A percentile compares a stretch with the other conserved stretches of the same genome.
phyloP scores from a whole-genome alignment of 2,797 vertebrate species.

The Danio aesculapii region DNA sequence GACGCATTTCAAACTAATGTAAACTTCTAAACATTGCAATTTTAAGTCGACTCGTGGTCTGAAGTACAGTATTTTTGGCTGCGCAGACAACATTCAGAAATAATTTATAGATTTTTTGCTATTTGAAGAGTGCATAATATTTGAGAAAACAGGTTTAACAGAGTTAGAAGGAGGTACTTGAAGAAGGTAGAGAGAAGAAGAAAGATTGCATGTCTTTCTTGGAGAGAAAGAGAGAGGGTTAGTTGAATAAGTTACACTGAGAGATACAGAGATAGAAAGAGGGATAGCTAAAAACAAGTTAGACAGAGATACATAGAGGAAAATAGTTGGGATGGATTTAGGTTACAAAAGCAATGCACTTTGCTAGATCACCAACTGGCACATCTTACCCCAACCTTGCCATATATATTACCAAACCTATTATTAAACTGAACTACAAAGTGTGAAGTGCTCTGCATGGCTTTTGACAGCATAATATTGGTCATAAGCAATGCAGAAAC shows the following conservation, averaged over 20 bases:
- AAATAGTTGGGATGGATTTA: neutral
- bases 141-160: slow-evolving; percentile 11
- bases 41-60: slow-evolving; percentile 4
- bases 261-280: neutral
- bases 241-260: too few species aligned
- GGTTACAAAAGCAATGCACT: neutral
- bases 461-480: slow-evolving; percentile 3
- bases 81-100: slow-evolving; percentile 25
- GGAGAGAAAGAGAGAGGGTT: neutral
- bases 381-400: neutral
- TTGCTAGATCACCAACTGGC: slow-evolving; percentile 7
- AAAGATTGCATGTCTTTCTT: too few species aligned
- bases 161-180: neutral
- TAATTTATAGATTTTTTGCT: slow-evolving; percentile 31
- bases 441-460: neutral
- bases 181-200: too few species aligned
- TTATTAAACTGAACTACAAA: slow-evolving; percentile 2
- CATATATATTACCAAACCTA: neutral
- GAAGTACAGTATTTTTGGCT: slow-evolving; percentile 33
- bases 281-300: too few species aligned
- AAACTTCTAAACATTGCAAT: neutral
- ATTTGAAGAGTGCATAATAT: slow-evolving; percentile 5
- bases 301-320: too few species aligned
- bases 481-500: slow-evolving; percentile 1
- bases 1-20: neutral